Evolutionary conservation across 2,113 vertebrate species (phyloP), one percentile per base, ranked within the genome.

Genomic region (Syngnathoides biaculeatus): DNA sequence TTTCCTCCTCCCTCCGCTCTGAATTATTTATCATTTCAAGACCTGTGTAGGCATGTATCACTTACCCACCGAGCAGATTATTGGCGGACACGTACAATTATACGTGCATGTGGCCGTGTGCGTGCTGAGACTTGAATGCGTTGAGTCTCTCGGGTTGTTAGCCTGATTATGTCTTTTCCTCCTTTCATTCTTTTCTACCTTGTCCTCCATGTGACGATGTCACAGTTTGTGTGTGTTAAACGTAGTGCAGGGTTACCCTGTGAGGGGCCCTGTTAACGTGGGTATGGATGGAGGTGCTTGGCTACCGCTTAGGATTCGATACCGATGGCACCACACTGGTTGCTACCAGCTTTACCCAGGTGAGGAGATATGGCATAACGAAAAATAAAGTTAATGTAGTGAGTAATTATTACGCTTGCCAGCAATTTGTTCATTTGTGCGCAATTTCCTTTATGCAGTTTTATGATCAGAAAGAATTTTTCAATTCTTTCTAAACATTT

Each of bases 301-400:
- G 96, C 88, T 94, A 81, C 92, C 94, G 71, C 88, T 92, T 81
- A 92, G 91, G 88, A 94, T 94, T 87, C 95, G 93, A 86, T 94
- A 93, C 87, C 93, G 86, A 65, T 97, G 95, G 95, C 95, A 95
- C 76, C 92, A 95, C 91, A 94, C 93, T 69, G 96, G 96, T 85
- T 98, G 94, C 75, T 98, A 99, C 53, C 95, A 93, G 91, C 94
- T 99, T 26, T 92, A 93, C 79, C 94, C 93, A 95, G 97, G 97
- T 99, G 94, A 91, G 89, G 58, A 27, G n/a, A 10, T 61, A 60
- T 14, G 19, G 0, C 45, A 30, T 15, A 40, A 30, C 52, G 30
- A 26, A 72, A 45, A 15, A 58, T 14, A 14, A 12, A 47, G 35
- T 10, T 4, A 8, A 39, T 9, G 45, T 24, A 30, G 0, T 64